phyloP scores from a whole-genome alignment of 2,113 vertebrate species.

The Galemys pyrenaicus region DNA sequence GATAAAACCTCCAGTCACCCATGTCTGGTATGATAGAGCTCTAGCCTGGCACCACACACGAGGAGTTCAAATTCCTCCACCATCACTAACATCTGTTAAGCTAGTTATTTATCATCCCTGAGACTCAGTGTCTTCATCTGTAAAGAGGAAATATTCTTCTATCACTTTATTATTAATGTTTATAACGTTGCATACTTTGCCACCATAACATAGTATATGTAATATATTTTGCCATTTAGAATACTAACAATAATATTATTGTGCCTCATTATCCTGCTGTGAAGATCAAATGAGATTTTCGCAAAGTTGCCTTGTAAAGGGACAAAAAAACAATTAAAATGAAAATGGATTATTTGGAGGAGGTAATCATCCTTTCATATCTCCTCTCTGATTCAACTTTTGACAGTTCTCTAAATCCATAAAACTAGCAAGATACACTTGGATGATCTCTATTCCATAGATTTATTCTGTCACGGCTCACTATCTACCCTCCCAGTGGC shows the following conservation, averaged over 20 bases:
- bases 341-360: background rate
- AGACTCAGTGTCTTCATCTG: background rate
- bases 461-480: background rate
- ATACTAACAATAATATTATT: background rate
- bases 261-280: background rate
- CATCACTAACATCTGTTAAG: background rate
- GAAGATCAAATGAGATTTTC: background rate
- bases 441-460: background rate
- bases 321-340: background rate
- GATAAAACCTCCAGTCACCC: background rate
- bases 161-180: background rate
- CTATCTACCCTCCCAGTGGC: background rate
- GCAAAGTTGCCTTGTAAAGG: constrained; percentile 2
- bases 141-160: background rate
- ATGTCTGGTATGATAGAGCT: background rate
- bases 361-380: background rate
- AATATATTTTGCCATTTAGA: background rate
- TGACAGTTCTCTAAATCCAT: background rate
- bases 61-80: background rate
- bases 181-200: background rate
- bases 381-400: background rate
- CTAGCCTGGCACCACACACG: background rate
- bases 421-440: background rate
- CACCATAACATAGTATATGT: background rate
- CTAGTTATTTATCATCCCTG: background rate